Base-by-base conservation (phyloP, 2,113 vertebrate genomes). In the Psettodes erumei region DNA sequence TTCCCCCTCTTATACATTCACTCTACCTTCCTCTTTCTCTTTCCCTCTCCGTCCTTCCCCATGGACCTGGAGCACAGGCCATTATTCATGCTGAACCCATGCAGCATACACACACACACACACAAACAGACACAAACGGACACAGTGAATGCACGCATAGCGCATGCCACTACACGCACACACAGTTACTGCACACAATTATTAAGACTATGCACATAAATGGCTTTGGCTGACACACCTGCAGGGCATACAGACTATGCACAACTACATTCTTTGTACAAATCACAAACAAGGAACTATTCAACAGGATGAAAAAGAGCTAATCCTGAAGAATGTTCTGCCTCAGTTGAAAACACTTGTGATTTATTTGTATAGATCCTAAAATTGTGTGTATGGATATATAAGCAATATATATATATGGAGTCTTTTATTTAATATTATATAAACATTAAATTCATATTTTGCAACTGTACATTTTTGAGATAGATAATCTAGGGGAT, bases 31-130 rank as follows among this genome's bases (percentile, higher is more conserved):
- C 56, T 77, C 60, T 55, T 67, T 47, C 48, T 32, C 38, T 25
- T 42, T 71, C 64, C 59, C 30, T 15, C 54, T 45, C 54, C 2
- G 12, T 71, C 71, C 27, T 61, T 71, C 69, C 45, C 63, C 10
- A 11, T 12, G 9, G 69, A 70, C 54, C 56, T 54, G 18, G 77
- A 77, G 51, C 61, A 55, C 23, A 55, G 71, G 64, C 69, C 51
- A 71, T 78, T 78, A 66, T 43, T 85, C 37, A 71, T 69, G 25
- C 51, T 42, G 18, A 32, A 23, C 43, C 12, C 6, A 0, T 55
- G 28, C 42, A n/a, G n/a, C n/a, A n/a, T n/a, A n/a, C n/a, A n/a
- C n/a, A n/a, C n/a, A 37, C 60, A 42, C 40, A 43, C 1, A 25
- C 60, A 70, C 48, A 71, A 54, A 4, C 55, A n/a, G n/a, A n/a